Percentiles rank a stretch among this genome's conserved stretches.
Conservation (phyloP, 2,113 vertebrate species). For the Ailuropoda melanoleuca region DNA sequence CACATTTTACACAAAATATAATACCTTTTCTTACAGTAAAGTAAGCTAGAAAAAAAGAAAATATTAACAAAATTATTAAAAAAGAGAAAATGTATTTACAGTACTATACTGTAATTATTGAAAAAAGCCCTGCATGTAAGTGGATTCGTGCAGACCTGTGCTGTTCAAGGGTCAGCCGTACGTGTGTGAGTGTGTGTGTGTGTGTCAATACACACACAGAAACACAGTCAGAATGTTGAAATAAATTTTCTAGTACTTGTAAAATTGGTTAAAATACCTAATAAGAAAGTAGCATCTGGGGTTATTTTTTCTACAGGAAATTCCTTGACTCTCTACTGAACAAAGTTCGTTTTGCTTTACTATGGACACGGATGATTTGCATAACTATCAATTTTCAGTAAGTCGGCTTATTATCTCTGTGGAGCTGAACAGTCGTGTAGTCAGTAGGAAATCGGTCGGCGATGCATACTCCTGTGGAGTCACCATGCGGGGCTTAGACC, state of each 20-base stretch:
- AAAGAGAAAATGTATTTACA: background rate
- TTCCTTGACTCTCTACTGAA: background rate
- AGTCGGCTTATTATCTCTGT: too few relatives aligned
- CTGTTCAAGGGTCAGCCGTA: background rate
- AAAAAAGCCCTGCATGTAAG: background rate
- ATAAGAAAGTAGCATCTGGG: background rate
- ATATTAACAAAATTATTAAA: background rate
- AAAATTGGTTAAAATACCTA: background rate
- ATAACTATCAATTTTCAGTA: background rate
- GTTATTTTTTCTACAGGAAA: background rate
- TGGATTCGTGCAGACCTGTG: background rate
- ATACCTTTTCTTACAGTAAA: background rate
- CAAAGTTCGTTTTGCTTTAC: background rate
- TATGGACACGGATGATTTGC: background rate
- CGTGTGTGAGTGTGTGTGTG: background rate
- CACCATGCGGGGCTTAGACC: background rate
- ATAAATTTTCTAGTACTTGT: background rate
- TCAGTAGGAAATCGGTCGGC: background rate
- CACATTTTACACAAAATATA: background rate
- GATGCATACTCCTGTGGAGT: background rate
- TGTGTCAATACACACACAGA: background rate
- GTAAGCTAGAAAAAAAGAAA: background rate
- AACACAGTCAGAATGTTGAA: background rate
- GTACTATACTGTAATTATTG: background rate
- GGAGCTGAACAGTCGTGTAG: accelerated